phyloP scores from a whole-genome alignment of 2,113 vertebrate genomes.

The Sander lucioperca region DNA sequence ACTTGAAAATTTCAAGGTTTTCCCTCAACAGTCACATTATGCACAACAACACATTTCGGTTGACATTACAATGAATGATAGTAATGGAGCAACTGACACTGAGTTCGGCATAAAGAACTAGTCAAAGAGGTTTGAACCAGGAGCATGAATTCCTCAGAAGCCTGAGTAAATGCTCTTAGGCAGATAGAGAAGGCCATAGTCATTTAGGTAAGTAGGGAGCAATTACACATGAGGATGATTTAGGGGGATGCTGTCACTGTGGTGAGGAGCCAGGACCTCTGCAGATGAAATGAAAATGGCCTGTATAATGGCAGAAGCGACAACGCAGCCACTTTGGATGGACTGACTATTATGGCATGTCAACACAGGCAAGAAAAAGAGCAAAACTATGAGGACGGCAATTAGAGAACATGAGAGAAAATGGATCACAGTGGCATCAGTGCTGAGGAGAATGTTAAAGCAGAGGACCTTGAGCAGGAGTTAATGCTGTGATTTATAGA shows the following conservation, averaged over 20 bases:
- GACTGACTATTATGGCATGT: slow-evolving; percentile 82
- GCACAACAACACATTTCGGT: slow-evolving; percentile 43
- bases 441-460: slow-evolving; percentile 46
- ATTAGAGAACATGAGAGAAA: slow-evolving; percentile 79
- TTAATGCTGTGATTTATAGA: slow-evolving; percentile 80
- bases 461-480: slow-evolving; percentile 70
- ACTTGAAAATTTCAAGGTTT: slow-evolving; percentile 27
- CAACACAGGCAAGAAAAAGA: slow-evolving; percentile 83
- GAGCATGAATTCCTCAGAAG: slow-evolving; percentile 58
- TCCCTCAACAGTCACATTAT: slow-evolving; percentile 17
- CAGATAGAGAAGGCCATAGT: slow-evolving; percentile 79
- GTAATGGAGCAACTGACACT: slow-evolving; percentile 53
- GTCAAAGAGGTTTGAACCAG: slow-evolving; percentile 67
- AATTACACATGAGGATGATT: slow-evolving; percentile 84
- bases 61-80: slow-evolving; percentile 49
- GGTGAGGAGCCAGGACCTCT: slow-evolving; percentile 76
- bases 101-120: slow-evolving; percentile 44
- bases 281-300: slow-evolving; percentile 84
- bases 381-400: slow-evolving; percentile 81
- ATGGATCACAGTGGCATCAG: slow-evolving; percentile 53
- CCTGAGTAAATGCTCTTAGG: slow-evolving; percentile 84
- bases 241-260: slow-evolving; percentile 79
- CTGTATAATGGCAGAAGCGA: slow-evolving; percentile 79
- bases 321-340: slow-evolving; percentile 77
- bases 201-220: slow-evolving; percentile 84